These are phyloP conservation scores for Apantesis nais DNA, from an alignment of 2,888 invertebrate genomes.

Conservation along the genomic window DNA sequence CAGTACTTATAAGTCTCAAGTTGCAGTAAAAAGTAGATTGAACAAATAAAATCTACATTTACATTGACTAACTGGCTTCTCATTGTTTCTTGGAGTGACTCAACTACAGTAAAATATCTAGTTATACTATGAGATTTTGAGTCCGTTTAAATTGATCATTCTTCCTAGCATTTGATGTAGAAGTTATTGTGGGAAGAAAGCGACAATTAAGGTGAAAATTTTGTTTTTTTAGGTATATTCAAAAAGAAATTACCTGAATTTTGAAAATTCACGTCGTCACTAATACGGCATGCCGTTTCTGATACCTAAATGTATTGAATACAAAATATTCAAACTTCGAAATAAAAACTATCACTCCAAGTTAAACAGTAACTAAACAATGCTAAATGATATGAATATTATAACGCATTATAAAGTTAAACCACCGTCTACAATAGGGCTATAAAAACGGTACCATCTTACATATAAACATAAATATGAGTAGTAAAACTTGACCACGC, in stretches of 20 bases:
- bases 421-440: slow-evolving; percentile 47
- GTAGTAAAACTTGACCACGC: slow-evolving; percentile 56
- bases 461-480: slow-evolving; percentile 58
- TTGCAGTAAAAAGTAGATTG: slow-evolving; percentile 18
- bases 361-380: slow-evolving; percentile 41
- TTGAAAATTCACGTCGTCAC: too few relatives aligned
- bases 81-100: slow-evolving; percentile 22
- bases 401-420: slow-evolving; percentile 47
- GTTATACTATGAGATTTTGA: slow-evolving; percentile 9
- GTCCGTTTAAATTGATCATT: not conserved
- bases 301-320: not conserved
- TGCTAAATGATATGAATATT: slow-evolving; percentile 42
- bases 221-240: too few relatives aligned
- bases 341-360: slow-evolving; percentile 32
- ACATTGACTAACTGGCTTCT: slow-evolving; percentile 19
- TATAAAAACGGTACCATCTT: slow-evolving; percentile 52
- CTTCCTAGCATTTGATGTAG: too few relatives aligned
- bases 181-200: slow-evolving; percentile 2
- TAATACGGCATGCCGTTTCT: too few relatives aligned
- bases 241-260: too few relatives aligned
- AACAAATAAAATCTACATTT: slow-evolving; percentile 25
- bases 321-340: slow-evolving; percentile 9
- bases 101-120: slow-evolving; percentile 16
- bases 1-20: slow-evolving; percentile 12
- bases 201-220: not conserved